Evolutionary conservation across 2,113 vertebrate species (phyloP).

Genomic region (Abramis brama): DNA sequence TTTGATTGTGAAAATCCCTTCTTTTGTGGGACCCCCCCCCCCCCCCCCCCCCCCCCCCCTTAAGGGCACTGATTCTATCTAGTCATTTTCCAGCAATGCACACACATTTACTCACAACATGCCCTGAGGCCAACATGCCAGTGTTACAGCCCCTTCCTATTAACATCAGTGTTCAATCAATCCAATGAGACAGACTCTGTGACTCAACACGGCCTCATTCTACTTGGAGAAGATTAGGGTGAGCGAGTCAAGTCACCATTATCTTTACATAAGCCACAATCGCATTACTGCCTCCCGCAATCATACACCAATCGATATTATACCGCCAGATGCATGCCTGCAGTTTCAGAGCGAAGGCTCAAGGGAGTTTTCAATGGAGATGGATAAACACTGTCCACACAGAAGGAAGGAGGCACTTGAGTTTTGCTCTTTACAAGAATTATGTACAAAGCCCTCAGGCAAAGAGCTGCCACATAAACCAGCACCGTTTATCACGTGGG

Average conservation of each 20-base stretch:
- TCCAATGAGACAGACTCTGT: constrained; percentile 28
- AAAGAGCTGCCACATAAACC: not conserved
- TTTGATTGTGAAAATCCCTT: not conserved
- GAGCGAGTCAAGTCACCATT: constrained; percentile 44
- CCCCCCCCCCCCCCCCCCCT: not conserved
- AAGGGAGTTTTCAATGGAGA: constrained; percentile 28
- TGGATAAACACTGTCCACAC: constrained; percentile 31
- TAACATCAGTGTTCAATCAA: constrained; percentile 39
- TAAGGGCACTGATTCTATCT: constrained; percentile 2
- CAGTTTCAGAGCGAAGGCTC: constrained; percentile 4
- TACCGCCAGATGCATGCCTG: not conserved
- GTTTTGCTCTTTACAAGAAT: constrained; percentile 17
- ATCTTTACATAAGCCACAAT: constrained; percentile 48
- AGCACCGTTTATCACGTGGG: constrained; percentile 6
- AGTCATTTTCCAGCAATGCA: not conserved
- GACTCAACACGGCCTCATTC: constrained; percentile 31
- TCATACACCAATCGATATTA: constrained; percentile 39
- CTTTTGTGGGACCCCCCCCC: too few species aligned
- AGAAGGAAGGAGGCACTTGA: constrained; percentile 22
- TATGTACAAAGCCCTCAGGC: constrained; percentile 14
- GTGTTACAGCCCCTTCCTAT: constrained; percentile 37
- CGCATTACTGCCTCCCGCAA: constrained; percentile 35
- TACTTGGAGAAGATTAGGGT: constrained; percentile 40
- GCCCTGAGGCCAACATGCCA: constrained; percentile 13
- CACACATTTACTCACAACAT: constrained; percentile 9